Conservation (phyloP, 1,140 invertebrate species). For the Dysdera silvatica region DNA sequence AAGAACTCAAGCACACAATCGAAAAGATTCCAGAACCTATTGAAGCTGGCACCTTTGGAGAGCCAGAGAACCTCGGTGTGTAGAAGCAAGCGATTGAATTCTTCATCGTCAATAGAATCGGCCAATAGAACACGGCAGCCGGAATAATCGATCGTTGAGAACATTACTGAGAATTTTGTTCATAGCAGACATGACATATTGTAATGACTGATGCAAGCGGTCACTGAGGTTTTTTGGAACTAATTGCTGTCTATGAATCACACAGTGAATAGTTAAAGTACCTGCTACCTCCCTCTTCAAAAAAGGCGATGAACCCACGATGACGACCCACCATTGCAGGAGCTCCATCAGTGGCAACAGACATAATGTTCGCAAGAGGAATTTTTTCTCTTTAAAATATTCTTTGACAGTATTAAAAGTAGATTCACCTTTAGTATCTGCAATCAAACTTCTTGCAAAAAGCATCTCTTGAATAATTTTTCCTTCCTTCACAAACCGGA, state of each 20-base stretch:
- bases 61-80: background rate
- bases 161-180: too few relatives aligned
- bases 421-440: too few relatives aligned
- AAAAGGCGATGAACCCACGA: too few relatives aligned
- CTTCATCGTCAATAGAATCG: conserved; percentile 29
- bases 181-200: conserved; percentile 25
- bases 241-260: conserved; percentile 23
- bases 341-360: too few relatives aligned
- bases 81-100: conserved; percentile 28
- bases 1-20: background rate
- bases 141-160: conserved; percentile 29
- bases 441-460: too few relatives aligned
- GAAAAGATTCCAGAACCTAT: conserved; percentile 23
- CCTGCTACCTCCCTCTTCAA: conserved; percentile 30
- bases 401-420: too few relatives aligned
- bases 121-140: conserved; percentile 26
- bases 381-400: too few relatives aligned
- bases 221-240: conserved; percentile 25
- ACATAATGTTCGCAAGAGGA: too few relatives aligned
- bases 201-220: conserved; percentile 26
- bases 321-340: too few relatives aligned
- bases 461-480: too few relatives aligned
- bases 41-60: conserved; percentile 29
- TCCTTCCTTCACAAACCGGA: too few relatives aligned
- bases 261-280: conserved; percentile 25